Base-by-base conservation (phyloP, 2,888 invertebrate species). In the Nemotelus pantherinus region DNA sequence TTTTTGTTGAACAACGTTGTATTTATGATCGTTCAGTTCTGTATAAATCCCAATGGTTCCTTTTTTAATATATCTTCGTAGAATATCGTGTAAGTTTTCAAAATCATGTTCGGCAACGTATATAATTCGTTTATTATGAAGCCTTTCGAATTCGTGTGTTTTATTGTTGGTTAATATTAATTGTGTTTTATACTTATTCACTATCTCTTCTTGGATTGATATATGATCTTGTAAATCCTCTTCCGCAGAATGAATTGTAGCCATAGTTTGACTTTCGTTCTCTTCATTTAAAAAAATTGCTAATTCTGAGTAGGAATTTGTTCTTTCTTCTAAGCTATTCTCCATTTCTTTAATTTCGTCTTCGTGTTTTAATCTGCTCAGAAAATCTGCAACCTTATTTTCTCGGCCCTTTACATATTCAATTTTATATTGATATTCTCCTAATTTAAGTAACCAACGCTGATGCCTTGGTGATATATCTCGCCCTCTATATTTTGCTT, bases 1-100 rank as follows among this genome's bases (percentile, higher is more conserved):
- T 63, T 77, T 77, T 55, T 74, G 65, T 65, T 81, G 79, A 2
- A 80, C 76, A 58, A 71, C 71, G 41, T 78, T 78, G 71, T 78
- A 78, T 55, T 76, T 44, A 39, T 44, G 45, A 41, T 81, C 78
- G 50, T 55, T 25, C 7, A 80, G 25, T 55, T 80, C 76, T 0
- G 77, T 77, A 72, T 57, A 80, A 57, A 80, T 80, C 10, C 78
- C 80, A 10, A 78, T 55, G 72, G 7, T 77, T 25, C 25, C 25
- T 25, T 25, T n/a, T n/a, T n/a, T 53, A 48, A 80, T 58, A 67
- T 77, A 57, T 71, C 58, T 25, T 7, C 53, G 6, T 79, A 63
- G 50, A 25, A 68, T 48, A 4, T 68, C 50, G 3, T 5, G 2
- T 7, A 60, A 60, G 7, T 60, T 60, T 3, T n/a, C 41, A 60